phyloP scores from a whole-genome alignment of 2,113 vertebrate species.

The Heloderma charlesbogerti region DNA sequence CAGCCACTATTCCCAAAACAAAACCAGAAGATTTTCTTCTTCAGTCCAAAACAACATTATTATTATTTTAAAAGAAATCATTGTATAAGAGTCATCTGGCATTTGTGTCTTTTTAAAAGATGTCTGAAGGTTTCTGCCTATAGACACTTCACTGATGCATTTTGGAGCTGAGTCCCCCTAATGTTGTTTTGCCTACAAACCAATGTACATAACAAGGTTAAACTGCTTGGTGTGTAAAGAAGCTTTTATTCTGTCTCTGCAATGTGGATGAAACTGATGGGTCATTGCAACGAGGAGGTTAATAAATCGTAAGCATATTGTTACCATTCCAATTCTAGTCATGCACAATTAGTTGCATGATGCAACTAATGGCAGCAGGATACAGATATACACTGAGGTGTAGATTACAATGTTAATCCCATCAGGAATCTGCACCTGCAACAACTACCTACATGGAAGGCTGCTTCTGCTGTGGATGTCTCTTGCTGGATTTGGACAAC shows the following conservation, averaged over 20 bases:
- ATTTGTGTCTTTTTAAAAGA: not conserved
- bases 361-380: not conserved
- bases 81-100: not conserved
- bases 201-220: not conserved
- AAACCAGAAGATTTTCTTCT: not conserved
- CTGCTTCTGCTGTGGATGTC: not conserved
- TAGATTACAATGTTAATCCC: not conserved
- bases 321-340: not conserved
- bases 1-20: not conserved
- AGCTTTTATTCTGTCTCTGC: not conserved
- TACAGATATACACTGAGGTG: not conserved
- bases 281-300: not conserved
- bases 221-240: not conserved
- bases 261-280: not conserved
- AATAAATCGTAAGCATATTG: not conserved
- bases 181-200: not conserved
- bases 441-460: not conserved
- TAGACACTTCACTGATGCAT: not conserved
- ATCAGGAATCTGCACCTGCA: not conserved
- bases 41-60: not conserved
- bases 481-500: not conserved
- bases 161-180: not conserved
- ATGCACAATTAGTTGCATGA: not conserved
- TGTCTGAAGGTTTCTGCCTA: not conserved
- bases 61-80: not conserved